phyloP scores from a whole-genome alignment of 2,888 invertebrate genomes.

The Laothoe populi region DNA sequence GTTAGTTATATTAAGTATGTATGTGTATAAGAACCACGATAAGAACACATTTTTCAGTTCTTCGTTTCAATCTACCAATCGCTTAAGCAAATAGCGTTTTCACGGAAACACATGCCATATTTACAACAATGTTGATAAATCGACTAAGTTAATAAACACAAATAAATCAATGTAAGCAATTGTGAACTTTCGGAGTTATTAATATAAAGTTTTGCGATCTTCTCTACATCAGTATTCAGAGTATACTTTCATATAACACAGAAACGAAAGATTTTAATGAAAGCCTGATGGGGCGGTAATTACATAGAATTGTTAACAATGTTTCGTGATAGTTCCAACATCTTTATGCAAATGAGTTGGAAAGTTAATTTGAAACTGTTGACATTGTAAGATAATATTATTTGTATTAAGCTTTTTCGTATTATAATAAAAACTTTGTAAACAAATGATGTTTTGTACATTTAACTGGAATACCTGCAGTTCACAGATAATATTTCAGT shows the following conservation, averaged over 20 bases:
- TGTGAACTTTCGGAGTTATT: constrained; percentile 75
- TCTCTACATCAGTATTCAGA: constrained; percentile 77
- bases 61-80: neutral
- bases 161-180: constrained; percentile 73
- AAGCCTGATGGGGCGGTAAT: constrained; percentile 58
- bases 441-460: no score
- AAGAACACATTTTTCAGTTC: neutral
- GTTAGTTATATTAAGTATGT: no score
- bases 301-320: constrained; percentile 52
- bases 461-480: no score
- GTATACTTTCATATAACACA: constrained; percentile 73
- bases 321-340: constrained; percentile 16
- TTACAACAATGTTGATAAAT: neutral
- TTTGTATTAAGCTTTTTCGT: neutral
- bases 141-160: constrained; percentile 60
- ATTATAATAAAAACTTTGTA: neutral
- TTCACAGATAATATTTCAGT: no score
- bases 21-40: no score
- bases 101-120: neutral
- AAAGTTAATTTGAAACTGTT: constrained; percentile 17
- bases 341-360: constrained; percentile 12
- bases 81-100: neutral
- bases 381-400: neutral
- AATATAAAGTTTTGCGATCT: constrained; percentile 81
- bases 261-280: constrained; percentile 82